Evolutionary conservation across 37 sponge, comb jelly and placozoan genomes (phyloP).

Genomic region (Cliona cf. orientalis): DNA sequence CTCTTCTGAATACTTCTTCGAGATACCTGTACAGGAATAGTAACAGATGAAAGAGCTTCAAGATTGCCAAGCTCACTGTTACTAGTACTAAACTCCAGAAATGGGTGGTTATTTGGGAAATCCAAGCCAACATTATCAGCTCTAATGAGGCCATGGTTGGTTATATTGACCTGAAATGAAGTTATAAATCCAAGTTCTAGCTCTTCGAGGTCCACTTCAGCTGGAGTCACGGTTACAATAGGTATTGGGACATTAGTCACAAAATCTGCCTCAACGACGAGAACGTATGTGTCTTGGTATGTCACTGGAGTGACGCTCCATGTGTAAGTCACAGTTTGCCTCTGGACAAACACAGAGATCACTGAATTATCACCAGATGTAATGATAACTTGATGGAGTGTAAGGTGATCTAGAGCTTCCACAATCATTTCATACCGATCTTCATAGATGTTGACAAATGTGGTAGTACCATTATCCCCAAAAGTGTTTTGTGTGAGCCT

Average conservation of each 20-base stretch:
- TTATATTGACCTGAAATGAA: constrained; percentile 38
- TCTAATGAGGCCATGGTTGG: constrained; percentile 54
- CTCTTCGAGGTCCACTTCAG: constrained; percentile 27
- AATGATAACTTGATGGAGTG: constrained; percentile 5
- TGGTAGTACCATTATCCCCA: constrained; percentile 17
- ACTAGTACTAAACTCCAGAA: constrained; percentile 7
- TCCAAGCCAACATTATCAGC: constrained; percentile 25
- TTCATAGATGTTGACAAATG: constrained; percentile 29
- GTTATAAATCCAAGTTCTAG: constrained; percentile 16
- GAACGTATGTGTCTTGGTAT: constrained; percentile 27
- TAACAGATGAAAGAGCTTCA: constrained; percentile 35
- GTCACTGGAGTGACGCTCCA: constrained; percentile 38
- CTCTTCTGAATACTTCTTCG: constrained; percentile 6
- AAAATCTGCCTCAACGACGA: constrained; percentile 46
- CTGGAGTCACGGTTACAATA: constrained; percentile 37
- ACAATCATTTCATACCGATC: constrained; percentile 39
- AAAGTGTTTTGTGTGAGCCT: constrained; percentile 6
- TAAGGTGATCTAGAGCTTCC: constrained; percentile 18
- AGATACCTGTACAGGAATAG: constrained; percentile 18
- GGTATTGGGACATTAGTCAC: constrained; percentile 50
- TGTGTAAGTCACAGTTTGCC: constrained; percentile 34
- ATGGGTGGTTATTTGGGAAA: constrained; percentile 40
- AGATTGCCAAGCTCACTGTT: constrained; percentile 17
- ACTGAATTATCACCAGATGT: constrained; percentile 24
- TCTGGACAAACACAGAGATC: constrained; percentile 28